Evolutionary conservation across 2,797 vertebrate species (phyloP).

Genomic region (Sus cebifrons): DNA sequence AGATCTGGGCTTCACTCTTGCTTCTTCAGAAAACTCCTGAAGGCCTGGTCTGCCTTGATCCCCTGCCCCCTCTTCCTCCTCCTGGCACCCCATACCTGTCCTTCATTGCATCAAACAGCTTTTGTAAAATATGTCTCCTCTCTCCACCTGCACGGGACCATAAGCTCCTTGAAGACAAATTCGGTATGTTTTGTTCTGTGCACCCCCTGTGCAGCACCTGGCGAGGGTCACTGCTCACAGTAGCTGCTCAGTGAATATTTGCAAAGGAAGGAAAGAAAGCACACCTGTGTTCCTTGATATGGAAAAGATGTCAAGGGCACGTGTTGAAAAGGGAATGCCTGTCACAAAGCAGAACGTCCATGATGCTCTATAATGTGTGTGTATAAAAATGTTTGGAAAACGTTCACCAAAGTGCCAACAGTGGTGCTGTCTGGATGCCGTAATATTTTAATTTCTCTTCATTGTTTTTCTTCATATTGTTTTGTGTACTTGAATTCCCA

Average conservation of each 20-base stretch:
- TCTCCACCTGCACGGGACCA: rapidly evolving
- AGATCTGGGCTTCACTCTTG: background rate
- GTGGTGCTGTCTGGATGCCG: background rate
- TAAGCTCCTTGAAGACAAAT: background rate
- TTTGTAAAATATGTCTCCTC: background rate
- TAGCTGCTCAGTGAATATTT: background rate
- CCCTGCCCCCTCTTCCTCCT: rapidly evolving
- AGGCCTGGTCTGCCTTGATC: background rate
- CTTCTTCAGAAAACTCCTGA: background rate
- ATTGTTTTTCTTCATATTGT: background rate
- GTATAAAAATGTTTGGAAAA: background rate
- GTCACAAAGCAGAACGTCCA: background rate
- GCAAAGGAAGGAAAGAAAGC: background rate
- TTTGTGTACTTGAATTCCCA: background rate
- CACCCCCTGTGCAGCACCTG: rapidly evolving
- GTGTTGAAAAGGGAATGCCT: background rate
- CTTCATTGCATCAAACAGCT: background rate
- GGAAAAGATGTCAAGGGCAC: background rate
- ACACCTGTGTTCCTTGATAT: background rate
- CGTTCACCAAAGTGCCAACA: background rate
- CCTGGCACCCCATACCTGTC: background rate
- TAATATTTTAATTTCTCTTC: too few species aligned
- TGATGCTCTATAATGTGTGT: background rate
- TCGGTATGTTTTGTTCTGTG: rapidly evolving
- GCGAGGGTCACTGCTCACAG: background rate